Evolutionary conservation across 1,140 invertebrate genomes (phyloP).

Genomic region (Acromyrmex heyeri): DNA sequence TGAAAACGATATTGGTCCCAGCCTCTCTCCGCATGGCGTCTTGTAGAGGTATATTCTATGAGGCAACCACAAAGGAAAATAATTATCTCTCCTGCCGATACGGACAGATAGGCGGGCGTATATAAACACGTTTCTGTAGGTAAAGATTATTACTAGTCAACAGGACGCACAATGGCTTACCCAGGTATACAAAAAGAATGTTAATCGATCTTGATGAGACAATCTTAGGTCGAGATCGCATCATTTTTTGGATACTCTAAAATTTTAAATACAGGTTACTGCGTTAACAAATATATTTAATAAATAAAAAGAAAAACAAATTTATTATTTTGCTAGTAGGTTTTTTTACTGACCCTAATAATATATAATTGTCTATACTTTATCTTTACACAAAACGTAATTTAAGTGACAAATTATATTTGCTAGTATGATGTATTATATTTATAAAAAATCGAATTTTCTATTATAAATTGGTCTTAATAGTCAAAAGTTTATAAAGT

Average conservation of each 20-base stretch:
- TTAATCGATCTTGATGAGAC: conserved; percentile 61
- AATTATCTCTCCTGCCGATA: conserved; percentile 80
- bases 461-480: background rate
- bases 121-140: conserved; percentile 71
- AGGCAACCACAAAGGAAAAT: conserved; percentile 80
- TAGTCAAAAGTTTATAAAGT: background rate
- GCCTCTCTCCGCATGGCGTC: conserved; percentile 78
- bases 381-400: background rate
- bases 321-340: background rate
- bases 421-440: background rate
- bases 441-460: conserved; percentile 20
- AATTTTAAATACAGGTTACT: background rate
- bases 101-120: conserved; percentile 66
- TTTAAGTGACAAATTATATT: background rate
- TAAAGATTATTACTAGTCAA: conserved; percentile 75
- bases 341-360: background rate
- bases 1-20: conserved; percentile 70
- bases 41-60: conserved; percentile 73
- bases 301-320: background rate
- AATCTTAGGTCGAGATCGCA: conserved; percentile 53
- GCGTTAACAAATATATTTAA: background rate
- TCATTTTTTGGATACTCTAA: background rate
- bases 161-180: conserved; percentile 33
- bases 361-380: background rate
- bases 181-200: conserved; percentile 48